Evolutionary conservation across 2,888 invertebrate genomes (phyloP), one percentile per base, ranked within the genome.

Genomic region (Argyresthia albistria): DNA sequence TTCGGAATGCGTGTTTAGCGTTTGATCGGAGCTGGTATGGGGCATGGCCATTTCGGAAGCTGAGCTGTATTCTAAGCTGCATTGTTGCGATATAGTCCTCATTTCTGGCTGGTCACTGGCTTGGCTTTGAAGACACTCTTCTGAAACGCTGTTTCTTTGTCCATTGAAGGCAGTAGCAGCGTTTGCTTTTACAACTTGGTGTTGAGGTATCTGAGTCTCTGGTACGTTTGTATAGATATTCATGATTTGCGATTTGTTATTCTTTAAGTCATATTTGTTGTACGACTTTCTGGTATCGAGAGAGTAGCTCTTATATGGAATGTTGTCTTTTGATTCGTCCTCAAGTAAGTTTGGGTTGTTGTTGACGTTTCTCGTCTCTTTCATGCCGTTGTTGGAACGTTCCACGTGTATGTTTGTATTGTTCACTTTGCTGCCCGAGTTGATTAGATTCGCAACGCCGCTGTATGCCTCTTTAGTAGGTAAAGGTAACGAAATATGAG

Each of bases 331-430:
- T 1, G 89, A 84, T 43, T 91, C 91, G 49, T 92, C 91, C 8
- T 80, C 83, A 4, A 93, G 70, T 54, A 93, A 88, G 64, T 93
- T 93, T 0, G 91, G 91, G 66, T 93, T 93, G 10, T 77, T 57
- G 50, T 88, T 72, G 1, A 66, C 69, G 50, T 89, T 88, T 52
- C 90, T 88, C 0, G 86, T 76, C 58, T 90, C 91, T 59, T 89
- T 90, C 0, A 90, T 83, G 0, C 88, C 89, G 58, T 83, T 89
- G 54, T 79, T 82, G 0, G 76, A 70, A 56, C 89, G 76, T 62
- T 93, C 93, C 0, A 93, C 92, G 63, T 94, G 93, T 57, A 95
- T 89, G 69, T 95, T 95, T 0, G 93, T 94, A 58, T 95, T 95
- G 66, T 95, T 94, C 0, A 94, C 92, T 80, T 95, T 95, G 1